A percentile compares a stretch with the other conserved stretches of the same genome.
phyloP scores from a whole-genome alignment of 2,113 vertebrate genomes.

The Caloenas nicobarica region DNA sequence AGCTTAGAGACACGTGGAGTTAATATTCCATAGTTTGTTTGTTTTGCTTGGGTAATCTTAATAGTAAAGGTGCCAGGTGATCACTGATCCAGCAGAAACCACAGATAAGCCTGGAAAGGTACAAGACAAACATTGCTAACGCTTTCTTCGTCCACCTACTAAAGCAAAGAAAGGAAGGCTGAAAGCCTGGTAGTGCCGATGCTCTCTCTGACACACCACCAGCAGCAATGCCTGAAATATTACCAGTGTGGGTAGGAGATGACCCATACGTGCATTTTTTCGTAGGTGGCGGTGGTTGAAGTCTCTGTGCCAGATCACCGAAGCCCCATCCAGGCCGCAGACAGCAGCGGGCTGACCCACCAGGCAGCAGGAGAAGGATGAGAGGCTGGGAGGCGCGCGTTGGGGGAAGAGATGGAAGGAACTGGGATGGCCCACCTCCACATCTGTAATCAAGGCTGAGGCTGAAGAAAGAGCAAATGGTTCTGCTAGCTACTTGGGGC shows the following conservation, averaged over 20 bases:
- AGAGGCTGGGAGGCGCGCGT: rapidly evolving
- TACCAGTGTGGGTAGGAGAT: neutral
- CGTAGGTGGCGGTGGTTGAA: rapidly evolving
- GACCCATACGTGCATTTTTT: rapidly evolving
- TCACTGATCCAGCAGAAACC: neutral
- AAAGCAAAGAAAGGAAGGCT: neutral
- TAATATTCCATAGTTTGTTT: neutral
- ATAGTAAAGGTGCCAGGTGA: neutral
- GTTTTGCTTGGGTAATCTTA: neutral
- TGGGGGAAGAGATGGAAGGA: rapidly evolving
- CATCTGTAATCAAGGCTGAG: neutral
- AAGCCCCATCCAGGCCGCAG: neutral
- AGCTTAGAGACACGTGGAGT: neutral
- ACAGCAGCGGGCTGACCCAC: rapidly evolving
- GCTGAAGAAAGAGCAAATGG: neutral
- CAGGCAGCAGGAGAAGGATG: rapidly evolving
- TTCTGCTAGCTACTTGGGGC: neutral
- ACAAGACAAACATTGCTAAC: neutral
- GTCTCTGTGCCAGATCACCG: rapidly evolving
- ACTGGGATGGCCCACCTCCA: neutral
- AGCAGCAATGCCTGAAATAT: neutral
- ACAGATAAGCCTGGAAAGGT: neutral
- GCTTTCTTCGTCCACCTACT: neutral
- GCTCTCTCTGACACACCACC: rapidly evolving
- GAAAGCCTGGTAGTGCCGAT: neutral